phyloP scores from a whole-genome alignment of 2,797 vertebrate genomes.

The Protonibea diacanthus region DNA sequence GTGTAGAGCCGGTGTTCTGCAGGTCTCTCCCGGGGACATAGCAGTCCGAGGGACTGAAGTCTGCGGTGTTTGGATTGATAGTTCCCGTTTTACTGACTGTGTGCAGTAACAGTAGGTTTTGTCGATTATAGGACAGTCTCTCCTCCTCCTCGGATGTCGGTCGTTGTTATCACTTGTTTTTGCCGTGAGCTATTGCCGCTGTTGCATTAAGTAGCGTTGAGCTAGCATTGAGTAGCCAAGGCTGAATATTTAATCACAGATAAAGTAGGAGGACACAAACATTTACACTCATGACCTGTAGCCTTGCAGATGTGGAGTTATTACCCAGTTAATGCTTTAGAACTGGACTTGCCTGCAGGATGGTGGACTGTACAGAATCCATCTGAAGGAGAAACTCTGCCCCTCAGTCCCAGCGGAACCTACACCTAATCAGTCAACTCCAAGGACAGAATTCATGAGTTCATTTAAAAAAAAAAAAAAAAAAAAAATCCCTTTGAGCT shows the following conservation, averaged over 20 bases:
- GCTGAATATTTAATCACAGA: slow-evolving; percentile 36
- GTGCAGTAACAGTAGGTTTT: too few relatives aligned
- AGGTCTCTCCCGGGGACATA: too few relatives aligned
- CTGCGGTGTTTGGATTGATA: too few relatives aligned
- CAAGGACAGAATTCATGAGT: slow-evolving; percentile 65
- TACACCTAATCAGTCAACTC: slow-evolving; percentile 51
- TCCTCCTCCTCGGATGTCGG: too few relatives aligned
- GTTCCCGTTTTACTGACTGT: too few relatives aligned
- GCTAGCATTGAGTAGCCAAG: slow-evolving; percentile 1
- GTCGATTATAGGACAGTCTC: too few relatives aligned
- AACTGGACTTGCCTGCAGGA: slow-evolving; percentile 30
- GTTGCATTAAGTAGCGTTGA: too few relatives aligned
- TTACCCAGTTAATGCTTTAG: slow-evolving; percentile 43
- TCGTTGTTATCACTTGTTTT: too few relatives aligned
- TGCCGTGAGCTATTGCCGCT: too few relatives aligned
- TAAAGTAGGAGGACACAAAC: slow-evolving; percentile 1
- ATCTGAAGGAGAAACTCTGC: slow-evolving; percentile 48
- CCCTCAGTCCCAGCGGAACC: slow-evolving; percentile 24
- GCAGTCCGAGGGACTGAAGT: too few relatives aligned
- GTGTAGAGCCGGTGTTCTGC: too few relatives aligned
- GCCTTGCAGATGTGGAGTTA: slow-evolving; percentile 38
- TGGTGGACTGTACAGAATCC: slow-evolving; percentile 29
- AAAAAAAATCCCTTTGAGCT: slow-evolving; percentile 49
- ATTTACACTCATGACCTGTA: slow-evolving; percentile 34
- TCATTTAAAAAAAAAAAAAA: slow-evolving; percentile 20